These are phyloP conservation scores for Pantherophis vulpinus DNA, from an alignment of 2,797 vertebrate genomes.

Conservation along the genomic window DNA sequence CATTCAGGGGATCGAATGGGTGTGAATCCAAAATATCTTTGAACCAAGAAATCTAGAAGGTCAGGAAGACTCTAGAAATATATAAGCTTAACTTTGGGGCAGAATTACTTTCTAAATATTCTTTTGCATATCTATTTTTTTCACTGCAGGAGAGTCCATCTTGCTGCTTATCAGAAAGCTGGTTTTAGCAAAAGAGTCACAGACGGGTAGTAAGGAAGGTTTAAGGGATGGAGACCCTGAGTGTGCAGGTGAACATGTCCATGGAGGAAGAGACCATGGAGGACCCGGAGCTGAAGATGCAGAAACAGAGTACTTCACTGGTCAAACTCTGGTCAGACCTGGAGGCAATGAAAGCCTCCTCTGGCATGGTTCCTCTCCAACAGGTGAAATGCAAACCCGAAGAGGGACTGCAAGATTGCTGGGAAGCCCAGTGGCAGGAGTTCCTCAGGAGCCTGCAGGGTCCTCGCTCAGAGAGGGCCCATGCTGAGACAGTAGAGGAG, in stretches of 20 bases:
- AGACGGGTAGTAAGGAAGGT: too few species aligned
- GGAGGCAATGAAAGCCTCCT: neutral
- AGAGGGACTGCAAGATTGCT: neutral
- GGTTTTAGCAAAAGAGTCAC: neutral
- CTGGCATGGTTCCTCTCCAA: too few species aligned
- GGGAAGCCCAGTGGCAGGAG: conserved; percentile 18
- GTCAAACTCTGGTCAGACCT: neutral
- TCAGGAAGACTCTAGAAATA: neutral
- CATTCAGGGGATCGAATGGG: neutral
- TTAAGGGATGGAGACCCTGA: conserved; percentile 1
- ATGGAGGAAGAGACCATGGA: neutral
- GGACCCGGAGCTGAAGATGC: neutral
- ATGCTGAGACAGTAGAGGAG: neutral
- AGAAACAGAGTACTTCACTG: neutral
- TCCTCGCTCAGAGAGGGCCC: neutral
- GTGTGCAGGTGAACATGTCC: conserved; percentile 13
- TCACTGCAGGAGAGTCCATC: too few species aligned
- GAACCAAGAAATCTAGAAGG: neutral
- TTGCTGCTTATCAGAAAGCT: neutral
- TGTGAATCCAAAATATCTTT: neutral
- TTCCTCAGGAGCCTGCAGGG: neutral
- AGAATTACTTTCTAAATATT: neutral
- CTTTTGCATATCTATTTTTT: neutral
- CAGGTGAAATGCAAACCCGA: neutral
- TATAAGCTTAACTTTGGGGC: neutral